Evolutionary conservation across 1,140 invertebrate genomes (phyloP), one percentile per base, ranked within the genome.

Genomic region (Pogonus chalceus): DNA sequence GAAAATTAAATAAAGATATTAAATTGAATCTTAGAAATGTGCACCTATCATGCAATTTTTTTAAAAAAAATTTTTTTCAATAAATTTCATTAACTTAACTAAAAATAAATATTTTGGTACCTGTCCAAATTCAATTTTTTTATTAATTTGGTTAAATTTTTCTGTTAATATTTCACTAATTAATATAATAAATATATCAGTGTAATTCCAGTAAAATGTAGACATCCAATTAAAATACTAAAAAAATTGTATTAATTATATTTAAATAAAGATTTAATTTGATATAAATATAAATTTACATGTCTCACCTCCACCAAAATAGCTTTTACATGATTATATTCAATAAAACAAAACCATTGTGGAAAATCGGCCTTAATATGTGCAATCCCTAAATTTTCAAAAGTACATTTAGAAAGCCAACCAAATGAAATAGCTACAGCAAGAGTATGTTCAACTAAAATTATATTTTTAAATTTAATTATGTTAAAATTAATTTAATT

Each of bases 181-280:
- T 43, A 43, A 18, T 4, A 43, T 43, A 16, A 43, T 43, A 43
- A 43, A 43, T 10, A 43, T 43, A 43, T 43, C 37, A 16, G 7
- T 43, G 18, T 12, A 43, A 43, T 43, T 43, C 37, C 37, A 43
- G 18, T 43, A 10, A 18, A 43, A 43, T 16, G 37, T 43, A 4
- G 37, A 43, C 18, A 43, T 16, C 37, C 37, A 43, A 43, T 43
- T 43, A 16, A 43, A 43, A 43, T 43, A 43, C 37, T 43, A 18
- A 43, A 43, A 12, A 7, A 14, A 31, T 7, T 31, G 26, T 31
- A 31, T 31, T 31, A 31, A 31, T 7, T 31, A 31, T 31, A 31
- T 31, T 31, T n/a, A n/a, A n/a, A n/a, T n/a, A n/a, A 31, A 7
- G 4, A 31, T 7, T 31, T 31, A 31, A 4, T 31, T 31, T 31